phyloP scores from a whole-genome alignment of 1,140 invertebrate genomes.

The Bombus huntii region DNA sequence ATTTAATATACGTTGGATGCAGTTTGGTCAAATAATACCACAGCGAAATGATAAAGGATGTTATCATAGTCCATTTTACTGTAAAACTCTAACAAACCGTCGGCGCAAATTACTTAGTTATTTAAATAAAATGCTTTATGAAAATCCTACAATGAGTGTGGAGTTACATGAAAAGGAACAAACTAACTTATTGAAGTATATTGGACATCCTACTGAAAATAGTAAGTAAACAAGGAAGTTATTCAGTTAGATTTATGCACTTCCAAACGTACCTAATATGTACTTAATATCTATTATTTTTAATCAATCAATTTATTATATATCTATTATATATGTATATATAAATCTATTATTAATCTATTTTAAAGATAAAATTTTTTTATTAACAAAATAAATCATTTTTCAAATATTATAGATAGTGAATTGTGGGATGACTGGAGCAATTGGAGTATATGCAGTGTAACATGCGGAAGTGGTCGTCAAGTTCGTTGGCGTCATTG shows the following conservation, averaged over 20 bases:
- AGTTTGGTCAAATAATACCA: neutral
- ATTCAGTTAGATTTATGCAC: neutral
- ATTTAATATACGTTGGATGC: neutral
- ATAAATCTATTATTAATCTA: too few relatives aligned
- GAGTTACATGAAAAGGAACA: neutral
- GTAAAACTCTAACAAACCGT: neutral
- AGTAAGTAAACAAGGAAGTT: neutral
- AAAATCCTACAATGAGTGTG: neutral
- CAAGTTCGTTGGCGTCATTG: conserved; percentile 72
- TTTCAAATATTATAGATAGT: conserved; percentile 24
- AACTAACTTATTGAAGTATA: neutral
- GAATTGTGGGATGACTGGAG: conserved; percentile 62
- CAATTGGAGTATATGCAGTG: conserved; percentile 67
- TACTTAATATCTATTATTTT: neutral
- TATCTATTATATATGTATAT: too few relatives aligned
- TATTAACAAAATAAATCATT: neutral
- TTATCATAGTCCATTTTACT: too few relatives aligned
- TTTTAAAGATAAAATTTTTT: too few relatives aligned
- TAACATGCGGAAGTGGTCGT: conserved; percentile 66
- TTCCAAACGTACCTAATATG: neutral
- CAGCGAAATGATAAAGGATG: neutral
- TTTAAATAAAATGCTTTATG: neutral
- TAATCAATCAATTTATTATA: neutral
- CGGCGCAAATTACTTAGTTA: conserved; percentile 49
- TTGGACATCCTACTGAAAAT: neutral